Evolutionary conservation across 2,888 invertebrate species (phyloP), one percentile per base, ranked within the genome.

Genomic region (Saturnia japonica): DNA sequence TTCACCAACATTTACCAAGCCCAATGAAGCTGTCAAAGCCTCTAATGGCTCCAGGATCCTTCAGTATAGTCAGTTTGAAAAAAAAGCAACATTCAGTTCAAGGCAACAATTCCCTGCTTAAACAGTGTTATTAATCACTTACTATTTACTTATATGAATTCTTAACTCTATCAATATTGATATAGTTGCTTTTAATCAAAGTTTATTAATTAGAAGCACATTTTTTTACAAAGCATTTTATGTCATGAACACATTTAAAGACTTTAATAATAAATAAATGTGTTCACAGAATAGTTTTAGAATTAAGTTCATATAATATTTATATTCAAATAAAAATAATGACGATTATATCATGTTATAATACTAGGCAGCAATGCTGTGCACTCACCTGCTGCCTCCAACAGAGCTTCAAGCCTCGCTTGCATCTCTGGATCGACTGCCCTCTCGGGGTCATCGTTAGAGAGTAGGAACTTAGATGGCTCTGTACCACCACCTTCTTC

Each of bases 351-450:
- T 54, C 9, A 22, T 54, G 54, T 22, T 54, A 22, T 68, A 40
- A 51, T 34, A 40, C 16, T 16, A 68, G n/a, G 11, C 1, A 12
- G 28, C 45, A 22, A 28, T 22, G 16, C n/a, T 19, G 2, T 64
- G 19, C 22, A 57, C 70, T 86, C 73, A 94, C 94, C 97, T 87
- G 99, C 99, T 85, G 98, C 99, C 95, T 99, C 98, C 77, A 99
- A 95, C 78, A 99, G 95, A 77, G 98, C 98, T 94, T 98, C 98
- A 74, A 99, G 95, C 80, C 98, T 95, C 69, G 97, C 97, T 91
- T 98, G 98, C 82, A 98, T 98, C 89, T 98, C 97, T 67, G 97
- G 97, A 88, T 97, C 96, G 75, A 96, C 96, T 68, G 96, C 94
- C 82, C 96, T 93, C 83, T 96, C 96, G 67, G 95, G 95, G 86